phyloP scores from a whole-genome alignment of 2,113 vertebrate species.

The Monarcha castaneiventris region DNA sequence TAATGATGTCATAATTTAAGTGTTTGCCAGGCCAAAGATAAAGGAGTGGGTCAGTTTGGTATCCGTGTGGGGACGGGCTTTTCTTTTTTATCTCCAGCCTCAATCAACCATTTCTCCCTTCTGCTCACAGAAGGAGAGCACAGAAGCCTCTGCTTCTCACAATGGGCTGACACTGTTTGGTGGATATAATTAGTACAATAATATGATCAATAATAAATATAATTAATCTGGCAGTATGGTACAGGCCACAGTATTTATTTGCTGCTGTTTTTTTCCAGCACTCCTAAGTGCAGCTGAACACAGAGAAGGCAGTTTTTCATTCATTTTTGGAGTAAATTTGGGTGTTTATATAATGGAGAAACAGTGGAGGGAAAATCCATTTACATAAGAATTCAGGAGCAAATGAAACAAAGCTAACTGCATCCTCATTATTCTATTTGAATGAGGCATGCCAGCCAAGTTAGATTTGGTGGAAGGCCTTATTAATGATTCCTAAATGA shows the following conservation, averaged over 20 bases:
- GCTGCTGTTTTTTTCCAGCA: not conserved
- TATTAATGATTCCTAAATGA: slow-evolving; percentile 2
- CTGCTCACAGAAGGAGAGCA: not conserved
- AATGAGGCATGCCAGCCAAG: not conserved
- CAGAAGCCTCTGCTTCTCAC: no score
- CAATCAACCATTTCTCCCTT: not conserved
- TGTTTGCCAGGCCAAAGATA: not conserved
- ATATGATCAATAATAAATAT: not conserved
- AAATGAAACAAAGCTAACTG: not conserved
- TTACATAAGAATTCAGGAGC: not conserved
- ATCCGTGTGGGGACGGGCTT: not conserved
- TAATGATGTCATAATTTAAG: not conserved
- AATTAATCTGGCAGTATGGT: not conserved
- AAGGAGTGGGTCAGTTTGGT: not conserved
- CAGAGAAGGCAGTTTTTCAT: not conserved
- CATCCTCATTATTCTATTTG: not conserved
- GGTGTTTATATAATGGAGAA: not conserved
- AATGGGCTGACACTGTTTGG: not conserved
- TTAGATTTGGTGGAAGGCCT: not conserved
- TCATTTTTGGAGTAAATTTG: not conserved
- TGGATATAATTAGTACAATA: not conserved
- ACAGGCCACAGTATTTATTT: not conserved
- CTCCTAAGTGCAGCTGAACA: not conserved
- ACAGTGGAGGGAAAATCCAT: not conserved
- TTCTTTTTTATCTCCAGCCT: not conserved